Evolutionary conservation across 2,113 vertebrate species (phyloP), one percentile per base, ranked within the genome.

Genomic region (Chinchilla lanigera): DNA sequence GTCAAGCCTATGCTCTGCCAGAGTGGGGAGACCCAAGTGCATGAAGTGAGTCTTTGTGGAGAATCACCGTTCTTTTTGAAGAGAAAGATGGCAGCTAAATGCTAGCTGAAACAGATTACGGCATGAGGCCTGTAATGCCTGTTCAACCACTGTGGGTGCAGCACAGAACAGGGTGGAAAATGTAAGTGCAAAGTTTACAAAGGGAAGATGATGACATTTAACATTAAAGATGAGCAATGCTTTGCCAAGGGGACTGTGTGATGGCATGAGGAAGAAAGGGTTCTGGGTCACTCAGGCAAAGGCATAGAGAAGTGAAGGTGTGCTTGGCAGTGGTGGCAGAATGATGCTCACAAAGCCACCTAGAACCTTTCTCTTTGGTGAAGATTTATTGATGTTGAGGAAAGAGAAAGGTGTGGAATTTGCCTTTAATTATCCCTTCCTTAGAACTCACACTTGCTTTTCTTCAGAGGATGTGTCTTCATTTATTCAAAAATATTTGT

Each of bases 221-320:
- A 35, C 77, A 93, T 17, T 44, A 33, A 65, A 60, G 56, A 20
- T 6, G 8, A 35, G n/a, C 19, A 41, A 60, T 44, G 24, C 35
- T 61, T 60, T 7, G 19, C 41, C 22, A 26, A 7, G 22, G 5
- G 35, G 11, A 4, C 44, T 7, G 7, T 20, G 75, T 35, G 14
- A n/a, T 1, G 28, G 41, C 4, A 5, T 2, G 9, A 35, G 60
- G 35, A 47, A 67, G 33, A n/a, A n/a, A 19, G 35, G 38, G 14
- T 17, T 20, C 24, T 44, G 73, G 41, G 19, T 20, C 3, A 19
- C 30, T 35, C 19, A 54, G 30, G 30, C 28, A 54, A 20, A n/a
- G 56, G 1, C 7, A 1, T 0, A 20, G 30, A 20, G 19, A 84
- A 8, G 28, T 13, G 14, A 38, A 3, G 0, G 16, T 3, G n/a